Conservation (phyloP, 35 echinoderm and acorn worm genomes). For the Amphiura filiformis region DNA sequence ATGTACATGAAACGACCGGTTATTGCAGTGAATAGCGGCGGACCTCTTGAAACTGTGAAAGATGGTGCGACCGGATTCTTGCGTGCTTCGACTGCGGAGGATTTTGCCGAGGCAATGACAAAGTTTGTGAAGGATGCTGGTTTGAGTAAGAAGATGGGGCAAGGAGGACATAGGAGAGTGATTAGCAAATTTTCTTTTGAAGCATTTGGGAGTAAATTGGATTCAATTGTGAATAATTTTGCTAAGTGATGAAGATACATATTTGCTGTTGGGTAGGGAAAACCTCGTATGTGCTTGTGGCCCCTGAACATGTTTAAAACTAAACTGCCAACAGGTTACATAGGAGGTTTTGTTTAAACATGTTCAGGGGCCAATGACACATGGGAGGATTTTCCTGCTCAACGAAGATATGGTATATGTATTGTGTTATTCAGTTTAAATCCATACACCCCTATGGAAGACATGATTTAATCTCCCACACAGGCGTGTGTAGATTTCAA, state of each 20-base stretch:
- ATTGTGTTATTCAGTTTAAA: too few species aligned
- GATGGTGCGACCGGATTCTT: constrained; percentile 74
- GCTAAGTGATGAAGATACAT: constrained; percentile 9
- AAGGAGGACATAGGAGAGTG: constrained; percentile 69
- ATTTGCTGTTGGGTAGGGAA: too few species aligned
- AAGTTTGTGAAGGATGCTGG: constrained; percentile 68
- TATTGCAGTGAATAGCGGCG: constrained; percentile 95
- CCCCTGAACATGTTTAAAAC: too few species aligned
- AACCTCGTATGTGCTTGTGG: too few species aligned
- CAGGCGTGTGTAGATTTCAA: too few species aligned
- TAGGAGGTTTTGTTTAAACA: too few species aligned
- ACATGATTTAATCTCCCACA: too few species aligned
- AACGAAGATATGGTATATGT: too few species aligned
- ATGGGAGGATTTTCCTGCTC: too few species aligned
- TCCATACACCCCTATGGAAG: too few species aligned
- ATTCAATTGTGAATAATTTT: constrained; percentile 68
- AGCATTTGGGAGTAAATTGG: constrained; percentile 80
- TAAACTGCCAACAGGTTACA: too few species aligned
- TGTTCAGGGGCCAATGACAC: too few species aligned
- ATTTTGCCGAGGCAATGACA: constrained; percentile 75
- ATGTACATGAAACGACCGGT: constrained; percentile 97
- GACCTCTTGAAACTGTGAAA: constrained; percentile 83
- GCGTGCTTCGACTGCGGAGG: constrained; percentile 43
- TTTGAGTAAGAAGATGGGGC: constrained; percentile 62
- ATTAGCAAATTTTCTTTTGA: constrained; percentile 83